Evolutionary conservation across 2,888 invertebrate species (phyloP).

Genomic region (Poecilobothrus nobilitatus): DNA sequence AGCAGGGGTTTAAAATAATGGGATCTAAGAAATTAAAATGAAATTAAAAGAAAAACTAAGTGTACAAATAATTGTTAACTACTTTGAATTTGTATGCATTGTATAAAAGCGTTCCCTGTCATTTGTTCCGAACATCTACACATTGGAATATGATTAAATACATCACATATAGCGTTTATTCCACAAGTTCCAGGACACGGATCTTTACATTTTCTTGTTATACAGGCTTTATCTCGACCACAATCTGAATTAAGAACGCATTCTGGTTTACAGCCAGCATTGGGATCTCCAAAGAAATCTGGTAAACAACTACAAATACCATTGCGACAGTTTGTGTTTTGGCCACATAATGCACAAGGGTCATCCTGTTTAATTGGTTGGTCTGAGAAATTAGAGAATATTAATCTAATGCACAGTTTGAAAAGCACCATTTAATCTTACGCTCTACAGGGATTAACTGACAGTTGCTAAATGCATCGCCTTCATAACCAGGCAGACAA

Average conservation of each 20-base stretch:
- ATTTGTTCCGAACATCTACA: constrained; percentile 64
- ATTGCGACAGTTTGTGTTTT: constrained; percentile 46
- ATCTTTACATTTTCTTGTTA: constrained; percentile 60
- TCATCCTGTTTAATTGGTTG: constrained; percentile 35
- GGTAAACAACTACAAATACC: constrained; percentile 58
- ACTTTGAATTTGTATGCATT: constrained; percentile 54
- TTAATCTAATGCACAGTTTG: too few species aligned
- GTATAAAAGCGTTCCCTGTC: constrained; percentile 63
- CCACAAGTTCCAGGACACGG: constrained; percentile 73
- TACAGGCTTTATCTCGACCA: constrained; percentile 58
- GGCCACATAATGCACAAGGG: constrained; percentile 48
- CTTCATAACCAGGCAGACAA: constrained; percentile 60
- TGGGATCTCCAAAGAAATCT: constrained; percentile 61
- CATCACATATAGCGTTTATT: constrained; percentile 60
- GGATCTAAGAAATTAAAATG: constrained; percentile 39
- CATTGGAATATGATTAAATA: constrained; percentile 66
- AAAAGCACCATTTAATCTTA: constrained; percentile 9
- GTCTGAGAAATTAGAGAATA: constrained; percentile 19
- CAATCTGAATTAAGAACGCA: constrained; percentile 67
- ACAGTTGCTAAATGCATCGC: constrained; percentile 65
- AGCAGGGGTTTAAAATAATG: constrained; percentile 48
- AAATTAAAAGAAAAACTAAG: too few species aligned
- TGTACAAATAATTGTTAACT: constrained; percentile 20
- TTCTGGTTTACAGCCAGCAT: constrained; percentile 60
- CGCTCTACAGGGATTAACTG: constrained; percentile 28